A percentile compares a stretch with the other conserved stretches of the same genome.
These are phyloP conservation scores for Leucozona laternaria DNA, from an alignment of 2,888 invertebrate genomes.

Conservation along the genomic window DNA sequence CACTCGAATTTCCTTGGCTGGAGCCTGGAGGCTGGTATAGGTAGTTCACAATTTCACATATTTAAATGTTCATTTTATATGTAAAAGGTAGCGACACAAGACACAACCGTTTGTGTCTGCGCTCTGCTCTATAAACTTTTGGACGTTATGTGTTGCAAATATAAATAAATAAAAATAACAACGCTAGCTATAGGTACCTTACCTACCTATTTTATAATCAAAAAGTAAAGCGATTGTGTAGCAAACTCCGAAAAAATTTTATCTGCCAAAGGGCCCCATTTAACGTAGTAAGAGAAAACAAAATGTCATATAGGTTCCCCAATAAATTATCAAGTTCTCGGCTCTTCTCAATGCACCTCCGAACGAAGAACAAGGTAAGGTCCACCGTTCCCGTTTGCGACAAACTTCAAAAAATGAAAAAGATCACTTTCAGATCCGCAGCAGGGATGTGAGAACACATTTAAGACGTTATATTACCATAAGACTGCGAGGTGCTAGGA, in stretches of 20 bases:
- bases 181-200: slow-evolving; percentile 21
- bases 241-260: slow-evolving; percentile 55
- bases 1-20: neutral
- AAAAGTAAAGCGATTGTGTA: slow-evolving; percentile 71
- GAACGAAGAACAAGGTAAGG: slow-evolving; percentile 68
- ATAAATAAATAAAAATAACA: slow-evolving; percentile 78
- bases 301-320: slow-evolving; percentile 82
- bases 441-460: slow-evolving; percentile 73
- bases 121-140: slow-evolving; percentile 52
- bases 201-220: slow-evolving; percentile 70
- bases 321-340: slow-evolving; percentile 81
- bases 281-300: slow-evolving; percentile 78
- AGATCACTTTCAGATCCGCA: slow-evolving; percentile 61
- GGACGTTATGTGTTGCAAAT: slow-evolving; percentile 76
- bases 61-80: slow-evolving; percentile 6
- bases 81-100: slow-evolving; percentile 61
- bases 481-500: slow-evolving; percentile 49
- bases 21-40: too few species aligned
- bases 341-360: slow-evolving; percentile 67
- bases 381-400: slow-evolving; percentile 72
- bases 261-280: slow-evolving; percentile 71
- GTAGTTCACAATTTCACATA: slow-evolving; percentile 6
- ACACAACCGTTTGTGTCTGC: slow-evolving; percentile 43
- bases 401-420: slow-evolving; percentile 61
- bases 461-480: slow-evolving; percentile 70